Base-by-base conservation (phyloP, 1,140 invertebrate species). In the Ooceraea biroi region DNA sequence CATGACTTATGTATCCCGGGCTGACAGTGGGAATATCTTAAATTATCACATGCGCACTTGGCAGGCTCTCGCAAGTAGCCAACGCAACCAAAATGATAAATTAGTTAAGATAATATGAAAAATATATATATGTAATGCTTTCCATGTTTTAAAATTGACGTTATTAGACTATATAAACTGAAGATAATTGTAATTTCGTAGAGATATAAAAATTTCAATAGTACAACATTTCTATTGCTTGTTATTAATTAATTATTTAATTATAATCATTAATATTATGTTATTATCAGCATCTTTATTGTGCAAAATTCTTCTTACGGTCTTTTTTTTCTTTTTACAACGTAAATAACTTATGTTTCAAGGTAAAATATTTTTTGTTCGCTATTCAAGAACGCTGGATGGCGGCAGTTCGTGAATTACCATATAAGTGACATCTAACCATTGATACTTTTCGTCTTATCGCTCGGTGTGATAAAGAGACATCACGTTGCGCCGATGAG, bases 401-500 rank as follows among this genome's bases (percentile, higher is more conserved):
- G 17, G 36, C 71, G 44, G 41, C 36, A 41, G 55, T n/a, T 17
- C 36, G 48, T 36, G 36, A 83, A 83, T 83, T 83, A 76, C 30
- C 72, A 83, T 83, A 65, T 83, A 65, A 61, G 46, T 83, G 80
- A 63, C 72, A 83, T 83, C 80, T 83, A 74, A 77, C 60, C 57
- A 66, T 61, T 77, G 80, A 83, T 77, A 77, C 80, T 65, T 82
- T 80, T 74, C 58, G 44, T 27, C 55, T 74, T 82, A 82, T 82
- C 78, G 41, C 10, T 14, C 57, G 10, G 27, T 14, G 27, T 74
- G 78, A 82, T 82, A 82, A 82, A 61, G 58, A 82, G 78, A 60
- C 78, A 50, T 55, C 68, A 57, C 52, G 44, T 46, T 61, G 22
- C 57, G 25, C 74, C 68, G 78, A 17, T 68, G 63, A 69, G 44